Base-by-base conservation (phyloP, 2,888 invertebrate species). In the Drosophila engyochracea region DNA sequence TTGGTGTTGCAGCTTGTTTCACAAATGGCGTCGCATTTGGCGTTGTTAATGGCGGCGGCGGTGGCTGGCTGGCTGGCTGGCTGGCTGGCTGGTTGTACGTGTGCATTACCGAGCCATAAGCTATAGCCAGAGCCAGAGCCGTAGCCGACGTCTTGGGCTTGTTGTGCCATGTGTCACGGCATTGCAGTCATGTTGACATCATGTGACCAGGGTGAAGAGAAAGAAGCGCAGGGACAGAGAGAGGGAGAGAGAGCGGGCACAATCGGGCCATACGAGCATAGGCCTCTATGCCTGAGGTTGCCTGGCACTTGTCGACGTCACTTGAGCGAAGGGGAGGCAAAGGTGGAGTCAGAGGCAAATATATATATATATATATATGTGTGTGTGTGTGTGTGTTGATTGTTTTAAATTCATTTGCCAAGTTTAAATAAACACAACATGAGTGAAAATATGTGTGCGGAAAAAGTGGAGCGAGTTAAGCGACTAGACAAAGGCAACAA, bases 391-490 rank as follows among this genome's bases (percentile, higher is more conserved):
- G 81, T 89, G 90, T 91, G 82, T 63, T 91, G 92, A 92, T 92
- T 92, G 92, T 91, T 92, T 92, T 90, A 92, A 92, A 91, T 92
- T 91, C 90, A 89, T 90, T 90, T 89, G 89, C 82, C 89, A 89
- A 88, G 88, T 89, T 84, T 90, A 86, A 85, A 89, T 85, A 89
- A 89, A 89, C 89, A 89, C 76, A 81, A 81, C 74, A 84, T 66
- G 63, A 78, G 80, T 79, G 74, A 83, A 88, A 85, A 85, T 83
- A 88, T 81, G 81, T 75, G 74, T 81, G 82, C 75, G 73, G 65
- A 78, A 87, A 86, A 84, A 87, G 82, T 89, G 82, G 85, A 89
- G 86, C 86, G 85, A 78, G 86, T 85, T 78, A 83, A 79, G 82
- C 82, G 89, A 84, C 70, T 82, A 85, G 87, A 77, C 86, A 86